Conservation (phyloP, 2,797 vertebrate species). For the Squalus acanthias region DNA sequence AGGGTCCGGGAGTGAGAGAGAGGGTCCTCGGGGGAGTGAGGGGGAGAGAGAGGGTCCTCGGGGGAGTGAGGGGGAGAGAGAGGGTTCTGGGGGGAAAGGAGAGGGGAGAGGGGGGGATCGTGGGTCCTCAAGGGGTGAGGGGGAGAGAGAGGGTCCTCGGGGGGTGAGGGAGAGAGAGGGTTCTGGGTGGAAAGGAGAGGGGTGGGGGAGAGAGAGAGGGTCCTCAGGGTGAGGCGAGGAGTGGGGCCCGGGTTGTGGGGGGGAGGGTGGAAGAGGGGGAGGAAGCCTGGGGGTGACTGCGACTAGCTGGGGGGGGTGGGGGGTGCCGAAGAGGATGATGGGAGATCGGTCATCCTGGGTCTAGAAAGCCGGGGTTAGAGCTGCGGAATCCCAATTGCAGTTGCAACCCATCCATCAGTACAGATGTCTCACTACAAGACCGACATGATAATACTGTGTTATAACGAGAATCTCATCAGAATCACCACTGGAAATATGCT, state of each 20-base stretch:
- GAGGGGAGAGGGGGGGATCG: not conserved
- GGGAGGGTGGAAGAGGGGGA: not conserved
- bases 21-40: not conserved
- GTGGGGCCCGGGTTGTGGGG: not conserved
- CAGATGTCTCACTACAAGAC: not conserved
- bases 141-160: too few relatives aligned
- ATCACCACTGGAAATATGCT: not conserved
- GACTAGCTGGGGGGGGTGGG: not conserved
- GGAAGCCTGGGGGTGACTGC: too few relatives aligned
- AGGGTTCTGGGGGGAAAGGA: too few relatives aligned
- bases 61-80: too few relatives aligned
- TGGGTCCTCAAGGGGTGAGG: too few relatives aligned
- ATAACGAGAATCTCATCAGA: too few relatives aligned
- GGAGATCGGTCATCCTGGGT: too few relatives aligned
- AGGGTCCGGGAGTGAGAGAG: too few relatives aligned
- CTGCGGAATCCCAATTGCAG: not conserved
- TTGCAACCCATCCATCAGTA: not conserved
- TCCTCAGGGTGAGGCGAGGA: too few relatives aligned
- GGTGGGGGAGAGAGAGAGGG: not conserved
- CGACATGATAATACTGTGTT: not conserved
- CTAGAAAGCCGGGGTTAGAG: not conserved
- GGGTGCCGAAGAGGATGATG: not conserved
- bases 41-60: not conserved
- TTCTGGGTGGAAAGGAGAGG: not conserved
- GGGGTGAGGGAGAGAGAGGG: not conserved